phyloP scores from a whole-genome alignment of 2,888 invertebrate genomes.

The Pheosia gnoma region DNA sequence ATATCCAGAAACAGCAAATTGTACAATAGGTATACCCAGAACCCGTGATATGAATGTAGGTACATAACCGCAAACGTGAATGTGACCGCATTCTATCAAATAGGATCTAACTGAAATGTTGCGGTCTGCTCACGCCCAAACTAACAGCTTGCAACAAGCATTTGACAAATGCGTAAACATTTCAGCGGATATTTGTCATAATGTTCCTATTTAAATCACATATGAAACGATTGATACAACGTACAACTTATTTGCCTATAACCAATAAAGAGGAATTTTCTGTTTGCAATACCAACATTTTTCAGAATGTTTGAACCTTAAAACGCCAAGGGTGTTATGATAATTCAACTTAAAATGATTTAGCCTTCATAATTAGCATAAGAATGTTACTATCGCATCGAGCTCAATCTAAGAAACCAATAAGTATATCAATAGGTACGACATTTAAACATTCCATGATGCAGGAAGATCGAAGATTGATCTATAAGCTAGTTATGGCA shows the following conservation, averaged over 20 bases:
- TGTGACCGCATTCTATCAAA: conserved; percentile 38
- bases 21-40: background rate
- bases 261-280: too few species aligned
- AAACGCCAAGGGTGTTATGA: too few species aligned
- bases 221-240: background rate
- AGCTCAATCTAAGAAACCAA: too few species aligned
- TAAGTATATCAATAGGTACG: too few species aligned
- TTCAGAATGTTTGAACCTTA: too few species aligned
- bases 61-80: conserved; percentile 32
- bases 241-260: background rate
- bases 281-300: too few species aligned
- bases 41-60: conserved; percentile 13
- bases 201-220: background rate
- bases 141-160: conserved; percentile 35
- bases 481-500: background rate
- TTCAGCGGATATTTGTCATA: background rate
- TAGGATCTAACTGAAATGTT: conserved; percentile 48
- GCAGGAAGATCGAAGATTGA: too few species aligned
- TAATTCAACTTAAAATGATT: too few species aligned
- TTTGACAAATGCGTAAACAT: conserved; percentile 47
- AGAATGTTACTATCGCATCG: too few species aligned
- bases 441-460: too few species aligned
- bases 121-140: conserved; percentile 40
- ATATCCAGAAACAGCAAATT: background rate
- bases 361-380: too few species aligned